Base-by-base conservation (phyloP, 2,797 vertebrate species). In the Bovichtus variegatus region DNA sequence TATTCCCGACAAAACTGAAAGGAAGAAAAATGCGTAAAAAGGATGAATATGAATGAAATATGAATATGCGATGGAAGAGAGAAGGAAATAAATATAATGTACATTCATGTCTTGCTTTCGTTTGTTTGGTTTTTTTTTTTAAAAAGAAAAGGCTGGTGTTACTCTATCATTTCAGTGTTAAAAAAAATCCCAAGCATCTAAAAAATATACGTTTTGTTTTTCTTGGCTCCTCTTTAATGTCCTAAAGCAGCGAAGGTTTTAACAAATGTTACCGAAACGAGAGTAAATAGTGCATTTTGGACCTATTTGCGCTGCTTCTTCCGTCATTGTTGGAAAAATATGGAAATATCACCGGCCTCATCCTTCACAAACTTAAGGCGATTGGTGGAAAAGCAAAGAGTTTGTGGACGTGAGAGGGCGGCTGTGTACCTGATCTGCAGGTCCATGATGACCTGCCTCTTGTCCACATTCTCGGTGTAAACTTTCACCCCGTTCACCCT, bases 381-480 rank as follows among this genome's bases (percentile, higher is more conserved):
- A n/a, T n/a, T n/a, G n/a, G n/a, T n/a, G n/a, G n/a, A n/a, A n/a
- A n/a, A n/a, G n/a, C n/a, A n/a, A n/a, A n/a, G n/a, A n/a, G n/a
- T n/a, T n/a, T n/a, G n/a, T n/a, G n/a, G n/a, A n/a, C n/a, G n/a
- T n/a, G n/a, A n/a, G n/a, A n/a, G n/a, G n/a, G n/a, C n/a, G n/a
- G n/a, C n/a, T n/a, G 43, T 16, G 23, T 76, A 99, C 98, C 97
- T 99, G 91, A 99, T 97, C 87, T 99, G 97, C 87, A 99, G 95
- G 91, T 99, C 98, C 95, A 99, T 95, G 91, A 99, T 98, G 66
- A 99, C 96, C 89, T 99, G 98, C 66, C 98, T 95, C 93, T 98
- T 99, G 94, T 99, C 98, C 89, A 99, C 97, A 18, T 99, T 99
- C 94, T 99, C 98, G 6, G 97, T 98, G 88, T 99, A 99, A 19